Percentiles rank a stretch among this genome's conserved stretches.
These are phyloP conservation scores for Apamea epomidion DNA, from an alignment of 2,888 invertebrate genomes.

Conservation along the genomic window DNA sequence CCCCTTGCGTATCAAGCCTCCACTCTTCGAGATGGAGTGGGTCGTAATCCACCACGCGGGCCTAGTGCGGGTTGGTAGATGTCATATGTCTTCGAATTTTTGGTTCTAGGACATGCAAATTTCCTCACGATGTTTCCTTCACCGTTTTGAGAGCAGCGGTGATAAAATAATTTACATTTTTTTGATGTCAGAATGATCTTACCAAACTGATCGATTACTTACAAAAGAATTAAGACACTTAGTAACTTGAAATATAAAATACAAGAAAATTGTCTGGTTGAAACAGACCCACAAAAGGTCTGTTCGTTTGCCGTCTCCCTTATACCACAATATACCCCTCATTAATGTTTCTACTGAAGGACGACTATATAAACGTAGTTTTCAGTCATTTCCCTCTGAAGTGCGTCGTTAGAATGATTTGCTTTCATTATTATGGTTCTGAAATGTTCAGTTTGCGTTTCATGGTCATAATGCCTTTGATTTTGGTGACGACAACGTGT, in stretches of 20 bases:
- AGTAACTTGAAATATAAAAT: background rate
- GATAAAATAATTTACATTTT: background rate
- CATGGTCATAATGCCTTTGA: conserved; percentile 62
- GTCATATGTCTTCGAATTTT: background rate
- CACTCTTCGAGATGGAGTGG: background rate
- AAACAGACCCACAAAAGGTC: background rate
- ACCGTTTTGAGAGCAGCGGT: background rate
- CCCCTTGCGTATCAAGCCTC: background rate
- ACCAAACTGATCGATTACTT: background rate
- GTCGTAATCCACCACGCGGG: background rate
- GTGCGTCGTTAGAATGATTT: conserved; percentile 62
- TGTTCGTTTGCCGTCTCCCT: conserved; percentile 10
- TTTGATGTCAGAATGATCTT: background rate
- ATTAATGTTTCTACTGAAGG: conserved; percentile 63
- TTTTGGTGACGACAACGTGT: conserved; percentile 55
- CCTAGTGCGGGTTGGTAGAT: background rate
- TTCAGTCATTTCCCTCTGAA: conserved; percentile 58
- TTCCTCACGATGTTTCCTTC: no score
- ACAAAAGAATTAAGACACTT: background rate
- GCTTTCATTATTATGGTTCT: conserved; percentile 61
- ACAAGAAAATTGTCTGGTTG: background rate
- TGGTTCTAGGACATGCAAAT: background rate
- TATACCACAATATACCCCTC: conserved; percentile 45
- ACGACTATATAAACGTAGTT: conserved; percentile 59
- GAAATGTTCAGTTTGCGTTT: conserved; percentile 62